Percentiles rank a stretch among this genome's conserved stretches.
These are phyloP conservation scores for Oncorhynchus masou DNA, from an alignment of 2,113 vertebrate species.

Conservation along the genomic window DNA sequence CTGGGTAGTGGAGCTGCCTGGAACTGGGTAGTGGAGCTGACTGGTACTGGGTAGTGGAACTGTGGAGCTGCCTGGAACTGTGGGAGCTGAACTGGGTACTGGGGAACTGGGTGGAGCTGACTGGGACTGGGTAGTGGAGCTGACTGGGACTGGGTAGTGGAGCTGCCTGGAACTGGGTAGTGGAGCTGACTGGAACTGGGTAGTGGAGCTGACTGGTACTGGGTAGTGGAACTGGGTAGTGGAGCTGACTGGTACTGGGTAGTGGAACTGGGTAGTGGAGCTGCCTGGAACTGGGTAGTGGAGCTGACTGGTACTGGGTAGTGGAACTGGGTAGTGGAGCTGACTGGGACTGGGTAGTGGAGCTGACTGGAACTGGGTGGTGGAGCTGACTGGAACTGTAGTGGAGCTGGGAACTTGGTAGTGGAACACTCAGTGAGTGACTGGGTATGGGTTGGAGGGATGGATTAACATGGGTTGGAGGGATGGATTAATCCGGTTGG, in stretches of 20 bases:
- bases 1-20: no score
- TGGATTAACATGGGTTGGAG: conserved; percentile 52
- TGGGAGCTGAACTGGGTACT: no score
- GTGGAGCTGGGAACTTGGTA: conserved; percentile 15
- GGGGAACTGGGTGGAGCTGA: no score
- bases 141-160: background rate
- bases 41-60: no score
- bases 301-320: background rate
- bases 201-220: no score
- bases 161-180: no score
- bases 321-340: background rate
- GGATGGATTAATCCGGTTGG: conserved; percentile 52
- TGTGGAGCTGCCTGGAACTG: no score
- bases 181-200: background rate
- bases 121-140: no score
- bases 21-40: no score
- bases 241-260: no score
- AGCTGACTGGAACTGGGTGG: background rate
- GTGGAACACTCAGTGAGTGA: conserved; percentile 47
- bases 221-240: no score
- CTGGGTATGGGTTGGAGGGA: conserved; percentile 44
- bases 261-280: no score
- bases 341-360: background rate
- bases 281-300: background rate
- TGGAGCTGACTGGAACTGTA: background rate